Evolutionary conservation across 1,140 invertebrate species (phyloP).

Genomic region (Colletes latitarsis): DNA sequence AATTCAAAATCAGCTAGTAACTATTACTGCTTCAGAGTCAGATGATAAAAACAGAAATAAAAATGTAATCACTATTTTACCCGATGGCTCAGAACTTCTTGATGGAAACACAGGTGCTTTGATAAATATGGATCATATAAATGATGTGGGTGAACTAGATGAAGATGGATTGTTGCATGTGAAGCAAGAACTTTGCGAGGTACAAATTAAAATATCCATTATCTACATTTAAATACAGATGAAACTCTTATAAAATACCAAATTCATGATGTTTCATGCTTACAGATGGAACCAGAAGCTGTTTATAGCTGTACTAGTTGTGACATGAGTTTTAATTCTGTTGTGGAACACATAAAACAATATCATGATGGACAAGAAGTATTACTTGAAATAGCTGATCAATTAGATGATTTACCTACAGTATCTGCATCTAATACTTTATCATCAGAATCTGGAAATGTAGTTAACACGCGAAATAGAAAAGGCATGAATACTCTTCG

Average conservation of each 20-base stretch:
- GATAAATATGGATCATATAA: slow-evolving; percentile 68
- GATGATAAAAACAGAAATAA: slow-evolving; percentile 62
- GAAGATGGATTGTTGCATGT: slow-evolving; percentile 68
- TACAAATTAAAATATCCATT: slow-evolving; percentile 34
- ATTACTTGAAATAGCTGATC: slow-evolving; percentile 81
- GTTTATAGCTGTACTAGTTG: slow-evolving; percentile 85
- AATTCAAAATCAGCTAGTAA: slow-evolving; percentile 55
- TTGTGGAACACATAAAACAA: slow-evolving; percentile 84
- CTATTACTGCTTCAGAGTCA: slow-evolving; percentile 64
- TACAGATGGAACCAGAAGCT: slow-evolving; percentile 73
- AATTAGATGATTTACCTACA: slow-evolving; percentile 65
- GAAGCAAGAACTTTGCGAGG: slow-evolving; percentile 75
- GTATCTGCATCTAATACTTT: slow-evolving; percentile 32
- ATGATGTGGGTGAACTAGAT: slow-evolving; percentile 65
- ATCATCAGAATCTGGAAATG: slow-evolving; percentile 51
- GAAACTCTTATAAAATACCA: background rate
- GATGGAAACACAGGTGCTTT: slow-evolving; percentile 59
- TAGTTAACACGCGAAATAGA: slow-evolving; percentile 56
- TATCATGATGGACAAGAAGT: slow-evolving; percentile 86
- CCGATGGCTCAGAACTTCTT: slow-evolving; percentile 61
- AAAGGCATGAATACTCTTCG: slow-evolving; percentile 79
- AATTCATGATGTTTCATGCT: background rate
- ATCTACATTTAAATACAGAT: background rate
- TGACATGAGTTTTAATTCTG: slow-evolving; percentile 84
- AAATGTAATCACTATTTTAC: slow-evolving; percentile 69